A percentile compares a stretch with the other conserved stretches of the same genome.
These are phyloP conservation scores for Saturnia japonica DNA, from an alignment of 2,888 invertebrate genomes.

Conservation along the genomic window DNA sequence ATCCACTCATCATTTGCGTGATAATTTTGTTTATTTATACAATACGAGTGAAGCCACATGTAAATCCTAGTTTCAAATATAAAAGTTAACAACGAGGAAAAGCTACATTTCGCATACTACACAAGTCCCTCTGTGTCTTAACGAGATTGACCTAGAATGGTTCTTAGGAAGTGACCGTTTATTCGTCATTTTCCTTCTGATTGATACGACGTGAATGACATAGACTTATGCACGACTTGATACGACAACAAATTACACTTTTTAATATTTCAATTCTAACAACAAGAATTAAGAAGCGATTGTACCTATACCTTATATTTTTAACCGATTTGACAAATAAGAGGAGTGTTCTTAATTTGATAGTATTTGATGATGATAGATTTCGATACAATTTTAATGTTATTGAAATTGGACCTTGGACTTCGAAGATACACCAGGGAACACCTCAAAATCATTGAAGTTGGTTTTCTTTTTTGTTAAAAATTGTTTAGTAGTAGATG, in stretches of 20 bases:
- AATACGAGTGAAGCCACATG: not conserved
- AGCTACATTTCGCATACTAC: not conserved
- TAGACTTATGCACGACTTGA: conserved; percentile 38
- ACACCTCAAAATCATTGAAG: no score
- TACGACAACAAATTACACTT: conserved; percentile 24
- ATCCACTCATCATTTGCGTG: not conserved
- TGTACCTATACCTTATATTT: not conserved
- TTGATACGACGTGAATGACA: conserved; percentile 45
- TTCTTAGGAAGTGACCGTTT: conserved; percentile 72
- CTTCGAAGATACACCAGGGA: no score
- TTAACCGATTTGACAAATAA: no score
- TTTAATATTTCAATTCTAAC: not conserved
- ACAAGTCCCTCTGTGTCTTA: conserved; percentile 34
- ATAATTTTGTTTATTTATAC: no score
- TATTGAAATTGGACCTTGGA: no score
- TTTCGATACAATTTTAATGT: no score
- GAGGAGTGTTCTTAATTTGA: no score
- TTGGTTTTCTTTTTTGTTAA: no score
- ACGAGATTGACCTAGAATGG: conserved; percentile 73
- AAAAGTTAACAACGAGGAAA: conserved; percentile 6
- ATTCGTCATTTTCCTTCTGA: conserved; percentile 71
- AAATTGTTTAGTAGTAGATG: no score
- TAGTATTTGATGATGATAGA: no score
- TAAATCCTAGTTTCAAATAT: not conserved
- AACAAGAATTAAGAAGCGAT: not conserved